Conservation (phyloP, 2,888 invertebrate species). For the Iselma pallidipennis region DNA sequence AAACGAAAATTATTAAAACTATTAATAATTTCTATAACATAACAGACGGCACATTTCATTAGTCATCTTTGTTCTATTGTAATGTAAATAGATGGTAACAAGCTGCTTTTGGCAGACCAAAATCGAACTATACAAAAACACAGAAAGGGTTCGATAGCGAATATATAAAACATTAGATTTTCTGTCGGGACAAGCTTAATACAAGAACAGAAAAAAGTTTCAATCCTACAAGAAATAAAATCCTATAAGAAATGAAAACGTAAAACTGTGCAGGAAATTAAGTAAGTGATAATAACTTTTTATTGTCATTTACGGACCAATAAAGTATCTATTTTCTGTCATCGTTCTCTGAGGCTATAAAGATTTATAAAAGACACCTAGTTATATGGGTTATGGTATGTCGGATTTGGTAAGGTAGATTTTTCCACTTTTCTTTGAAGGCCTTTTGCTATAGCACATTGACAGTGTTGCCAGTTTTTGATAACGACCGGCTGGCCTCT, state of each 20-base stretch:
- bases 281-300: not conserved
- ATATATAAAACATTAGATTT: not conserved
- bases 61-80: not conserved
- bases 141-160: not conserved
- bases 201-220: too few relatives aligned
- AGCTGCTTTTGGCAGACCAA: not conserved
- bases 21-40: not conserved
- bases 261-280: too few relatives aligned
- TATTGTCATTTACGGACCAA: not conserved
- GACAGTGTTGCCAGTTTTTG: constrained; percentile 29
- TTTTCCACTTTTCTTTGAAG: not conserved
- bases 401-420: not conserved
- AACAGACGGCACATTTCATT: not conserved
- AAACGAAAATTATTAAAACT: not conserved
- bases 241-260: too few relatives aligned
- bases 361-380: not conserved
- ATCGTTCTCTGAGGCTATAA: not conserved
- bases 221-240: too few relatives aligned
- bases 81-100: not conserved
- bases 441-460: constrained; percentile 30
- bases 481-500: constrained; percentile 26
- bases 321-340: constrained; percentile 24
- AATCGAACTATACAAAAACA: not conserved
- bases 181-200: too few relatives aligned
- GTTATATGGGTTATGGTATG: too few relatives aligned